Evolutionary conservation across 2,888 invertebrate species (phyloP).

Genomic region (Latrodectus hesperus): DNA sequence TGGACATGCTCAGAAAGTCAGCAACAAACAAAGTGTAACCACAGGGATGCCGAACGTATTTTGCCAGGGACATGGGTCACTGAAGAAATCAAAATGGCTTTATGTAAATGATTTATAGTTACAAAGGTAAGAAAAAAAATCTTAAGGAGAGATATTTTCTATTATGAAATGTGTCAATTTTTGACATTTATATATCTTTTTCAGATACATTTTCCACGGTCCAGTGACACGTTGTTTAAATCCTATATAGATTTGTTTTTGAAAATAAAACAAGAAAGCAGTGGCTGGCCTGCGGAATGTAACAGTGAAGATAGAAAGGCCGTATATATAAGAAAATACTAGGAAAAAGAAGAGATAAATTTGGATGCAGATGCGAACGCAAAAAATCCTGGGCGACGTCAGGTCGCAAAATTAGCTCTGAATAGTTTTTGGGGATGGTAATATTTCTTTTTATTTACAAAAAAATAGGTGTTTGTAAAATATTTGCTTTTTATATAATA

Average conservation of each 20-base stretch:
- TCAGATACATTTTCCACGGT: too few relatives aligned
- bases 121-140: too few relatives aligned
- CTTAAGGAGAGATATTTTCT: neutral
- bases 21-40: constrained; percentile 3
- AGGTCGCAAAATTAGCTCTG: constrained; percentile 2
- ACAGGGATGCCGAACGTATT: neutral
- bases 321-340: constrained; percentile 8
- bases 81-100: constrained; percentile 4
- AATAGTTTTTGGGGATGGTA: constrained; percentile 21
- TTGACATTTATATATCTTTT: neutral
- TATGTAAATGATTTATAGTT: neutral
- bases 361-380: neutral
- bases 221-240: too few relatives aligned
- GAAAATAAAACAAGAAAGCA: too few relatives aligned
- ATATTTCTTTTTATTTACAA: too few relatives aligned
- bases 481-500: too few relatives aligned
- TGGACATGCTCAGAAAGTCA: neutral
- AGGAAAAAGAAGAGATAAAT: neutral
- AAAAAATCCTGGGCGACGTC: constrained; percentile 9
- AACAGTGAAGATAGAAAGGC: neutral
- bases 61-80: neutral
- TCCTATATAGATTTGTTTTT: too few relatives aligned
- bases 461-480: too few relatives aligned
- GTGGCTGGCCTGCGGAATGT: constrained; percentile 20
- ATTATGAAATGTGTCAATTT: neutral